Conservation (phyloP, 2,888 invertebrate species). For the Lasius fuliginosus region DNA sequence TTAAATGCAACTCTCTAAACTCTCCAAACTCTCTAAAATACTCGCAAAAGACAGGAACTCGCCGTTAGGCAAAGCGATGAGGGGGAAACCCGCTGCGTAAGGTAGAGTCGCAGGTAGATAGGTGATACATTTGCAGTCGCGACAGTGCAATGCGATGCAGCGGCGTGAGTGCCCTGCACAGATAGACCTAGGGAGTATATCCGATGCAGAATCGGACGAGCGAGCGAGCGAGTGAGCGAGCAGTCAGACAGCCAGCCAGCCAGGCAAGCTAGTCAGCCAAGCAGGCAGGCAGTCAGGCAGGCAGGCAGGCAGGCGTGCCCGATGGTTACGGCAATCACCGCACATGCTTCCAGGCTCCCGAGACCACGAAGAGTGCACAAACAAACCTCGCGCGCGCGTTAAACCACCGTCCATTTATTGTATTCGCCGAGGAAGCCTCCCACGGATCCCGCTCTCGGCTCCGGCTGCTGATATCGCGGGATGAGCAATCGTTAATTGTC, state of each 20-base stretch:
- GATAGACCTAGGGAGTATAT: constrained; percentile 73
- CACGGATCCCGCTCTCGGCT: constrained; percentile 47
- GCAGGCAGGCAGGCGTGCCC: constrained; percentile 83
- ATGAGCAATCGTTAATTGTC: constrained; percentile 77
- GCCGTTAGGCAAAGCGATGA: background rate
- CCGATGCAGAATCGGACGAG: constrained; percentile 55
- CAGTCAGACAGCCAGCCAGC: constrained; percentile 39
- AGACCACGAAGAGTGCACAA: constrained; percentile 80
- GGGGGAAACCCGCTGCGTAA: constrained; percentile 61
- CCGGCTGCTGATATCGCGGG: constrained; percentile 39
- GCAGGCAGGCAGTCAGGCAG: constrained; percentile 46
- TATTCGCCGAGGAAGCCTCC: constrained; percentile 61
- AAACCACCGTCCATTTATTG: constrained; percentile 68
- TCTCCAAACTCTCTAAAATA: too few relatives aligned
- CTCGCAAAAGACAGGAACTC: background rate
- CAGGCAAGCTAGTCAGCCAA: constrained; percentile 5
- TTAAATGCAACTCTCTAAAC: background rate
- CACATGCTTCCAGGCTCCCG: constrained; percentile 84
- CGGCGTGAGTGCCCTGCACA: constrained; percentile 77
- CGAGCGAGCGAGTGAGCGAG: constrained; percentile 52
- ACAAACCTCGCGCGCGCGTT: constrained; percentile 63
- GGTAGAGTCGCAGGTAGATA: constrained; percentile 65
- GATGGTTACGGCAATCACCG: constrained; percentile 84
- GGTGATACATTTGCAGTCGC: constrained; percentile 71
- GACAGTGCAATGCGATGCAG: constrained; percentile 63